Evolutionary conservation across 1,140 invertebrate species (phyloP).

Genomic region (Asobara japonica): DNA sequence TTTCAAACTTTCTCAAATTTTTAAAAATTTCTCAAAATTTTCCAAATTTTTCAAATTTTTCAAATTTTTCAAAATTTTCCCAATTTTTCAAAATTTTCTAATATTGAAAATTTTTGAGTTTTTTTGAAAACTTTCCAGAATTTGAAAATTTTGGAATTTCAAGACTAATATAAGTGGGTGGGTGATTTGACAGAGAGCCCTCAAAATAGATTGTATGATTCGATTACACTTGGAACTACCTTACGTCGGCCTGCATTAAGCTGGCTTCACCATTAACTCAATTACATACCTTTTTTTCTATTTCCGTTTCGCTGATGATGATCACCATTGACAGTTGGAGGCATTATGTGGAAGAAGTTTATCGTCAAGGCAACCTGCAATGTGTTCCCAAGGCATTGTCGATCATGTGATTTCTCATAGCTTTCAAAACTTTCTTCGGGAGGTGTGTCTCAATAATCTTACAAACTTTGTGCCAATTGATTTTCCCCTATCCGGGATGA

Average conservation of each 20-base stretch:
- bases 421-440: not conserved
- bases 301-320: not conserved
- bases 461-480: not conserved
- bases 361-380: not conserved
- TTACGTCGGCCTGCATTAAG: not conserved
- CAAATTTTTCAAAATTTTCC: too few relatives aligned
- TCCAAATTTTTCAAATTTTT: too few relatives aligned
- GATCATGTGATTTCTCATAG: not conserved
- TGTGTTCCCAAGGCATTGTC: slow-evolving; percentile 2
- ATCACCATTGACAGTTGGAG: not conserved
- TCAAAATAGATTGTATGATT: not conserved
- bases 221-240: not conserved
- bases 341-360: not conserved
- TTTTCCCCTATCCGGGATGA: too few relatives aligned
- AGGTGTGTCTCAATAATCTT: not conserved
- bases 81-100: too few relatives aligned
- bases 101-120: too few relatives aligned
- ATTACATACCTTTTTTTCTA: not conserved
- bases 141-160: too few relatives aligned
- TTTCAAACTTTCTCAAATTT: too few relatives aligned
- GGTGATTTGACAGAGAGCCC: too few relatives aligned
- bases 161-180: too few relatives aligned
- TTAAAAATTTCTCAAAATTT: too few relatives aligned
- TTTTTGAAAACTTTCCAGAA: too few relatives aligned
- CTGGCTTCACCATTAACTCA: slow-evolving; percentile 2